Evolutionary conservation across 2,888 invertebrate species (phyloP), one percentile per base, ranked within the genome.

Genomic region (Ditylenchus weischeri): DNA sequence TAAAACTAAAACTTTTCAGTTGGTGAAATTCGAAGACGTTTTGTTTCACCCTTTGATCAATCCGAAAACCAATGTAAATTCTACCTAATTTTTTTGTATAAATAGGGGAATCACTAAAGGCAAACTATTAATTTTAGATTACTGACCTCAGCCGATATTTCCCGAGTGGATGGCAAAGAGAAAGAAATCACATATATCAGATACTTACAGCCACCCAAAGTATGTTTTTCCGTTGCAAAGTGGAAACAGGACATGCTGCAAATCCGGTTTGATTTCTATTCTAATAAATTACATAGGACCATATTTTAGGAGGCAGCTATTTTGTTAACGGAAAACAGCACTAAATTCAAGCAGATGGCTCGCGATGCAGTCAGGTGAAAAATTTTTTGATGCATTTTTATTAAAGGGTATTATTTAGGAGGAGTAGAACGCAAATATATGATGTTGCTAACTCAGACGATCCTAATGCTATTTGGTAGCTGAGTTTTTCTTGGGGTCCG

Each of bases 121-220:
- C 8, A 15, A 43, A 43, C 43, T 43, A 43, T 54, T 21, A 18
- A 50, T 54, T 10, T 21, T 54, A 54, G 54, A 59, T 59, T 36
- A 57, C 64, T 7, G 67, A 67, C 47, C 6, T 67, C 10, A 65
- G 50, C 18, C 57, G 67, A 4, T 66, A 58, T 57, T 67, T 67
- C n/a, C 67, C 67, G 21, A 67, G 67, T 18, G 67, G 67, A 49
- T 67, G 67, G 67, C 67, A 67, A 67, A 36, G 67, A 29, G 67
- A 67, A 19, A 43, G 67, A n/a, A 67, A 67, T 29, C 67, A 67
- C 47, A 67, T 67, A 36, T 67, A 67, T 43, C 67, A 67, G 54
- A 29, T 54, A 54, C 49, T 67, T 21, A 67, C 51, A 48, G 67
- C 67, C 10, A 65, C 57, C 11, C 67, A 67, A 47, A 59, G 65